phyloP scores from a whole-genome alignment of 2,888 invertebrate genomes.

The Drosophila phalerata region DNA sequence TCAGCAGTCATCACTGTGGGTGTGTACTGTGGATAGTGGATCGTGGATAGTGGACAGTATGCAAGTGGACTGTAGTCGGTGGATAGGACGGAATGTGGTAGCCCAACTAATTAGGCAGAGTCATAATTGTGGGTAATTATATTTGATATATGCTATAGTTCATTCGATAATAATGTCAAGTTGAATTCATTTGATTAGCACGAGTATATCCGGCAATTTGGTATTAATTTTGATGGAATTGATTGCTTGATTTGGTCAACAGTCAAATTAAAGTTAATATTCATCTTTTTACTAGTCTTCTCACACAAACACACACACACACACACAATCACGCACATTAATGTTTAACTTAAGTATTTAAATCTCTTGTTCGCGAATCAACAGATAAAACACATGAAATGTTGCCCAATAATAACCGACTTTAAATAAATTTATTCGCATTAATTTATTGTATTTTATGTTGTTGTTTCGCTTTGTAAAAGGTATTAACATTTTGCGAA shows the following conservation, averaged over 20 bases:
- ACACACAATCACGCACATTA: slow-evolving; percentile 6
- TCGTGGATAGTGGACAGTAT: slow-evolving; percentile 11
- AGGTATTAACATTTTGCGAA: slow-evolving; percentile 19
- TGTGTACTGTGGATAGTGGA: slow-evolving; percentile 26
- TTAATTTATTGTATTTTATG: slow-evolving; percentile 19
- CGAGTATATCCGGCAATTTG: slow-evolving; percentile 38
- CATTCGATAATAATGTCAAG: slow-evolving; percentile 33
- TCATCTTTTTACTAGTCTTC: slow-evolving; percentile 17
- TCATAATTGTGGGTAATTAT: slow-evolving; percentile 28
- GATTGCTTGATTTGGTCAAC: slow-evolving; percentile 29
- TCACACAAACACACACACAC: slow-evolving; percentile 6
- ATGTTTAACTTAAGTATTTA: slow-evolving; percentile 19
- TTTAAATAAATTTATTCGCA: slow-evolving; percentile 58
- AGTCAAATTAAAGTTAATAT: slow-evolving; percentile 44
- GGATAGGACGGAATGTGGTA: slow-evolving; percentile 1
- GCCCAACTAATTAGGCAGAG: slow-evolving; percentile 20
- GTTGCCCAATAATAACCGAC: slow-evolving; percentile 31
- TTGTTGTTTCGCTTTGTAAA: slow-evolving; percentile 3
- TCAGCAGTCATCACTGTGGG: slow-evolving; percentile 36
- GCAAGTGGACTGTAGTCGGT: slow-evolving; percentile 29
- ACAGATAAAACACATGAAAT: slow-evolving; percentile 29
- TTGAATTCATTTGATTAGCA: slow-evolving; percentile 17
- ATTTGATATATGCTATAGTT: slow-evolving; percentile 29
- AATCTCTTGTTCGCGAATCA: slow-evolving; percentile 43
- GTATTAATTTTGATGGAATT: slow-evolving; percentile 25